These are phyloP conservation scores for Lobophora halterata DNA, from an alignment of 2,888 invertebrate species.

Conservation along the genomic window DNA sequence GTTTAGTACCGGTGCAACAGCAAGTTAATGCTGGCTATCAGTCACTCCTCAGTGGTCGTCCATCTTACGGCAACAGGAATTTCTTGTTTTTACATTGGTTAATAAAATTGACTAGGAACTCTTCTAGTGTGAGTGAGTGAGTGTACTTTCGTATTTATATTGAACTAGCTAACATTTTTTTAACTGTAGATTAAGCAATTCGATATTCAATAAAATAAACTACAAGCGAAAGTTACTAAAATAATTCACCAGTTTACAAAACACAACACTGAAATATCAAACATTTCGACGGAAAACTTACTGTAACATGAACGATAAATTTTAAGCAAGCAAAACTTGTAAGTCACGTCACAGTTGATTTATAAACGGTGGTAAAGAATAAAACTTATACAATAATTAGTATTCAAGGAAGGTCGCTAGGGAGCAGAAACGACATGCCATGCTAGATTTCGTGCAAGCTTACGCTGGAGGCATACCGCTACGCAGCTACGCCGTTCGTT, in stretches of 20 bases:
- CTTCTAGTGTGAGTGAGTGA: too few species aligned
- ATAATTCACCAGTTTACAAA: background rate
- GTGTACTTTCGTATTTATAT: too few species aligned
- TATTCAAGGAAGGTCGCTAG: slow-evolving; percentile 47
- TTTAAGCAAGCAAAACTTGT: slow-evolving; percentile 29
- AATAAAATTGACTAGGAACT: background rate
- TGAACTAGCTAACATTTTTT: too few species aligned
- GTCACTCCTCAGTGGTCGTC: slow-evolving; percentile 32
- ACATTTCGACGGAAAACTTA: slow-evolving; percentile 22
- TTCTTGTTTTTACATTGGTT: slow-evolving; percentile 27
- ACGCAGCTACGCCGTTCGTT: too few species aligned
- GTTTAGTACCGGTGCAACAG: slow-evolving; percentile 17
- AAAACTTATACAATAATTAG: slow-evolving; percentile 52
- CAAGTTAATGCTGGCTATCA: slow-evolving; percentile 37
- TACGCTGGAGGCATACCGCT: slow-evolving; percentile 31
- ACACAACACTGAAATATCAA: background rate
- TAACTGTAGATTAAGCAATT: too few species aligned
- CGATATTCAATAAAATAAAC: too few species aligned
- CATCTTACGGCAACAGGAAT: slow-evolving; percentile 31
- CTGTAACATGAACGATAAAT: slow-evolving; percentile 25
- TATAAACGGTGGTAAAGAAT: slow-evolving; percentile 35
- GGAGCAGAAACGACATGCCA: slow-evolving; percentile 47
- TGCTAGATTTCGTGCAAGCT: slow-evolving; percentile 44
- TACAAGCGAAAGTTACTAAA: too few species aligned
- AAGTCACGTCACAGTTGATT: slow-evolving; percentile 38